Evolutionary conservation across 2,797 vertebrate genomes (phyloP).

Genomic region (Ambastaia sidthimunki): DNA sequence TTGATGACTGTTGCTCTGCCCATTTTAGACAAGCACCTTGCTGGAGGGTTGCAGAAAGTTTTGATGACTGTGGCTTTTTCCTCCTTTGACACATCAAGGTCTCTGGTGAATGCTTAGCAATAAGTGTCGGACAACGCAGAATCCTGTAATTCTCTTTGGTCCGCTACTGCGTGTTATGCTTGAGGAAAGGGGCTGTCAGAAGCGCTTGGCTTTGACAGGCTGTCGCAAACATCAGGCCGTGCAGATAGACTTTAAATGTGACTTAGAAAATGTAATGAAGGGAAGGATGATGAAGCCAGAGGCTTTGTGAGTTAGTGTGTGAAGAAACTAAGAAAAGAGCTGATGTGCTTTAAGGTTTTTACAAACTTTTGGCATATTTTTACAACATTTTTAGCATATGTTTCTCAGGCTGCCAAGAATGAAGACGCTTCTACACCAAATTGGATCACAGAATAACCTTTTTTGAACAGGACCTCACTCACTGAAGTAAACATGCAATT

Average conservation of each 20-base stretch:
- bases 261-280: conserved; percentile 47
- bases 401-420: too few species aligned
- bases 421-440: too few species aligned
- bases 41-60: conserved; percentile 47
- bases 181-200: conserved; percentile 51
- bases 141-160: conserved; percentile 52
- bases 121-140: conserved; percentile 54
- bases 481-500: too few species aligned
- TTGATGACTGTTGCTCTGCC: conserved; percentile 23
- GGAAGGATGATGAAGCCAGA: conserved; percentile 30
- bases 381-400: too few species aligned
- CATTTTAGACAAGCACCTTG: conserved; percentile 44
- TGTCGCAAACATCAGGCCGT: conserved; percentile 54
- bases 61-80: conserved; percentile 43
- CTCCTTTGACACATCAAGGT: conserved; percentile 59
- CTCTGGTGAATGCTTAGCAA: conserved; percentile 50
- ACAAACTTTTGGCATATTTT: too few species aligned
- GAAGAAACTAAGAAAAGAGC: conserved; percentile 17
- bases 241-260: conserved; percentile 29
- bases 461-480: too few species aligned
- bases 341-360: conserved; percentile 13
- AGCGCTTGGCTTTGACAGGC: conserved; percentile 53
- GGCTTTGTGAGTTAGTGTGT: conserved; percentile 24
- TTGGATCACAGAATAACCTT: not conserved
- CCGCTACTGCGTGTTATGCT: conserved; percentile 45